Percentiles rank a stretch among this genome's conserved stretches.
phyloP scores from a whole-genome alignment of 2,113 vertebrate species.

The Gadus macrocephalus region DNA sequence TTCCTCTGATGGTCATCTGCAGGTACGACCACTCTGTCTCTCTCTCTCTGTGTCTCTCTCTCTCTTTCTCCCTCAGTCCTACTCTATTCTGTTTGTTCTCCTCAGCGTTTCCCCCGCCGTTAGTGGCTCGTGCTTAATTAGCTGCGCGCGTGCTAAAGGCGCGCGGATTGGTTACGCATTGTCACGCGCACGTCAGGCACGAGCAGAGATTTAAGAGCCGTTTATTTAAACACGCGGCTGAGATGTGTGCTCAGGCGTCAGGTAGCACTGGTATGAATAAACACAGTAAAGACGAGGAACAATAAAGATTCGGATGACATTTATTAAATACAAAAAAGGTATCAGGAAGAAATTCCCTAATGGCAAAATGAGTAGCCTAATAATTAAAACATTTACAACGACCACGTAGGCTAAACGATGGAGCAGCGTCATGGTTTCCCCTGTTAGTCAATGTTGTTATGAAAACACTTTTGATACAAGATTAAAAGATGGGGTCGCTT shows the following conservation, averaged over 20 bases:
- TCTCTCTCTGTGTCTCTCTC: no score
- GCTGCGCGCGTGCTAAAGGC: background rate
- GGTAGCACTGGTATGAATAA: conserved; percentile 26
- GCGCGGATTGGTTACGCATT: background rate
- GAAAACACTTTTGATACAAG: no score
- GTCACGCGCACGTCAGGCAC: background rate
- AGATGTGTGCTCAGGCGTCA: conserved; percentile 7
- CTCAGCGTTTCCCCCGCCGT: no score
- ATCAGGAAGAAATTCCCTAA: background rate
- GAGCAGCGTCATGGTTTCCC: conserved; percentile 6
- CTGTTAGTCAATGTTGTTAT: background rate
- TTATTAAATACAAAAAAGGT: conserved; percentile 14
- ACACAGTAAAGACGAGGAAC: conserved; percentile 5
- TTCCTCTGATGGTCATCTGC: no score
- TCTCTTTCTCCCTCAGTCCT: background rate
- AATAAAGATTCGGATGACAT: background rate
- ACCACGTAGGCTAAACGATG: no score
- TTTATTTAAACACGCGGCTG: background rate
- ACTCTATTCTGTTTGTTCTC: background rate
- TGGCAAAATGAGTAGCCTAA: no score
- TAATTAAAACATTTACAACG: no score
- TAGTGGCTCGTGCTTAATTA: no score
- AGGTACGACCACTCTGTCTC: no score
- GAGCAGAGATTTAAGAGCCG: background rate
- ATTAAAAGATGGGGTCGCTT: no score